Conservation (phyloP, 2,888 invertebrate genomes). For the Heliconius hortense region DNA sequence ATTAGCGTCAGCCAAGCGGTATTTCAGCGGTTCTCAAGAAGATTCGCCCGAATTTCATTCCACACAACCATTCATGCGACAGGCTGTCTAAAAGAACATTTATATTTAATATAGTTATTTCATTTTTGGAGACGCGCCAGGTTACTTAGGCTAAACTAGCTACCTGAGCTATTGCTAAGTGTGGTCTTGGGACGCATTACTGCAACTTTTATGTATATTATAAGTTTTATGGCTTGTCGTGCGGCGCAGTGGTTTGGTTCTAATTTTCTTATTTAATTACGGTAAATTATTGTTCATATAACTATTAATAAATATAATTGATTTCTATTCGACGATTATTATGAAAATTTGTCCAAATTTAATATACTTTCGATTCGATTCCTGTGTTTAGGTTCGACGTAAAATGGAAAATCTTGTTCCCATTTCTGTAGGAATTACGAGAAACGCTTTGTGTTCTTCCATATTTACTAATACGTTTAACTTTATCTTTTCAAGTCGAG, state of each 20-base stretch:
- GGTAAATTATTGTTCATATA: background rate
- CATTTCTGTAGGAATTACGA: too few species aligned
- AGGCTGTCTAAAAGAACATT: slow-evolving; percentile 50
- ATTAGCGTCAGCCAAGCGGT: slow-evolving; percentile 19
- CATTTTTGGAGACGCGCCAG: slow-evolving; percentile 62
- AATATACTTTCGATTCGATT: too few species aligned
- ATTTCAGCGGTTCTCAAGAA: slow-evolving; percentile 24
- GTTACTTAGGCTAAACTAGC: slow-evolving; percentile 61
- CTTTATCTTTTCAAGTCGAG: too few species aligned
- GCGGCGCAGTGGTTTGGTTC: background rate
- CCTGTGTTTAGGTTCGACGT: too few species aligned
- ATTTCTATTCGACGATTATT: background rate
- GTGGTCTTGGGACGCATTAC: slow-evolving; percentile 32
- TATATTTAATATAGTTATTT: slow-evolving; percentile 67
- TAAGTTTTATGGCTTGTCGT: background rate
- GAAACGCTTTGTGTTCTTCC: too few species aligned
- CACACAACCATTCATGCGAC: slow-evolving; percentile 31
- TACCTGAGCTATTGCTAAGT: slow-evolving; percentile 54
- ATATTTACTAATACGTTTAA: too few species aligned
- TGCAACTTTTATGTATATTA: slow-evolving; percentile 28
- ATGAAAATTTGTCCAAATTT: too few species aligned
- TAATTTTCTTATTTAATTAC: background rate
- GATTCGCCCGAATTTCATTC: slow-evolving; percentile 35
- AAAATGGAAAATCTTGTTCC: too few species aligned
- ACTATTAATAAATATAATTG: background rate